Percentiles rank a stretch among this genome's conserved stretches.
phyloP scores from a whole-genome alignment of 2,888 invertebrate species.

The Zootermopsis nevadensis region DNA sequence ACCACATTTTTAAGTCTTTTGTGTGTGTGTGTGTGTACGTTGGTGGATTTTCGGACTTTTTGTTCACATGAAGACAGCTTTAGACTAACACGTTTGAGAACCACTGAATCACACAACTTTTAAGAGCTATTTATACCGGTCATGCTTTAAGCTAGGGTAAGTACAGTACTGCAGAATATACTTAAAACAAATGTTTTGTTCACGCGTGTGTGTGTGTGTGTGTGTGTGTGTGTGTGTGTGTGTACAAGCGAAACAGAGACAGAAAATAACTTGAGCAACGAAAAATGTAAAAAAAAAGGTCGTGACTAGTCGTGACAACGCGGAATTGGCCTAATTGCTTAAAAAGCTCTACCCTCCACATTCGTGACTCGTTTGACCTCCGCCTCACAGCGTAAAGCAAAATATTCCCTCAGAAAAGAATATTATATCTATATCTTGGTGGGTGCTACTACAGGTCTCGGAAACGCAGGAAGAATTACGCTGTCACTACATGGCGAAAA shows the following conservation, averaged over 20 bases:
- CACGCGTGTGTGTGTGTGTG: neutral
- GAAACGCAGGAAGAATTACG: neutral
- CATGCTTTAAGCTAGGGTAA: neutral
- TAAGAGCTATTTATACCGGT: neutral
- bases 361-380: constrained; percentile 39
- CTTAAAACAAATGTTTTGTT: constrained; percentile 1
- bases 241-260: neutral
- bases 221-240: neutral
- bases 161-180: neutral
- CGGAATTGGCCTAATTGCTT: constrained; percentile 49
- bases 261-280: neutral
- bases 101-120: no score
- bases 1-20: no score
- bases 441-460: constrained; percentile 12
- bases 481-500: neutral
- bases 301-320: constrained; percentile 47
- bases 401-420: neutral
- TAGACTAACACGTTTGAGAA: no score
- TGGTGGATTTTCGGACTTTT: no score
- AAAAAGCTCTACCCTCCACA: constrained; percentile 35
- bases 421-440: constrained; percentile 21
- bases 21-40: no score
- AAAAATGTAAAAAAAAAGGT: constrained; percentile 10
- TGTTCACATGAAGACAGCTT: no score
- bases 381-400: constrained; percentile 4